phyloP scores from a whole-genome alignment of 2,797 vertebrate species.

The Mionectes olivaceus region DNA sequence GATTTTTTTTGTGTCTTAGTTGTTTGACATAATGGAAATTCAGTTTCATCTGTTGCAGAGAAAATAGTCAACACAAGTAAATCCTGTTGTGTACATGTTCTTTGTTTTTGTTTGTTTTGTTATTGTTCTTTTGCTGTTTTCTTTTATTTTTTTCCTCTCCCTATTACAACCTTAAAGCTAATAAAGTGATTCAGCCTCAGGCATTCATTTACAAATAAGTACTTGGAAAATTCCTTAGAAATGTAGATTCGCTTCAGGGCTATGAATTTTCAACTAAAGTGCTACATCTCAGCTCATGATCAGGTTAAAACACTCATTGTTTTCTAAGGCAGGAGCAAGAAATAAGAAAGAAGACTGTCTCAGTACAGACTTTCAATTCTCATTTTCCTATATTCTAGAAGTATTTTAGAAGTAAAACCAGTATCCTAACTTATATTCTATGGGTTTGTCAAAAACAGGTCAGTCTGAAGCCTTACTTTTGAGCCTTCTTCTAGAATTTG shows the following conservation, averaged over 20 bases:
- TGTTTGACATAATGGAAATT: background rate
- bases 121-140: background rate
- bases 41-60: background rate
- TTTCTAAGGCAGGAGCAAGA: background rate
- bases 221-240: slow-evolving; percentile 39
- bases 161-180: background rate
- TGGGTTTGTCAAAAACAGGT: background rate
- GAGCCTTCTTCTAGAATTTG: background rate
- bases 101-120: background rate
- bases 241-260: background rate
- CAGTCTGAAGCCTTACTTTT: background rate
- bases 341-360: background rate
- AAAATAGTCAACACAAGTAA: background rate
- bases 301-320: background rate
- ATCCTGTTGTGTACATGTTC: background rate
- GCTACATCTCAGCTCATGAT: background rate
- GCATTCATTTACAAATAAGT: background rate
- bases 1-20: background rate
- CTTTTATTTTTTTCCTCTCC: background rate
- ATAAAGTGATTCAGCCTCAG: background rate
- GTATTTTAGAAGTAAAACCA: background rate
- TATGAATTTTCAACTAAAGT: background rate
- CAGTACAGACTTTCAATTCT: background rate
- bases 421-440: background rate
- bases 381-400: background rate